Evolutionary conservation across 2,113 vertebrate genomes (phyloP).

Genomic region (Lipophrys pholis): DNA sequence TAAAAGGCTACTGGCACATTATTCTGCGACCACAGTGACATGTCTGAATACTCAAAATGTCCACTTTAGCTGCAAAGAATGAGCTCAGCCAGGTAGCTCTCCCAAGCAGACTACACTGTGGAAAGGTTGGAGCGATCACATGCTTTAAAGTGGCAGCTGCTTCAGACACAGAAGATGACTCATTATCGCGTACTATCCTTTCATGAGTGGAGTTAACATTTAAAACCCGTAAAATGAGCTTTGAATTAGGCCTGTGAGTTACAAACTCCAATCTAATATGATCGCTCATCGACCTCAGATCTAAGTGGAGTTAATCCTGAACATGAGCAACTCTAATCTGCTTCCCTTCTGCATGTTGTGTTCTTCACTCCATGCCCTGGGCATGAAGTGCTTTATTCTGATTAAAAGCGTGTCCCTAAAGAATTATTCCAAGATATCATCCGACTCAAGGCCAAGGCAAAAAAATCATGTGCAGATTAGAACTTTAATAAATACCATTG

Average conservation of each 20-base stretch:
- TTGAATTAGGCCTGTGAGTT: background rate
- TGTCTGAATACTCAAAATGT: conserved; percentile 74
- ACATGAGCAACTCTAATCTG: background rate
- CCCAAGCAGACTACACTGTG: conserved; percentile 25
- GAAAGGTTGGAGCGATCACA: conserved; percentile 8
- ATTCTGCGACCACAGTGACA: conserved; percentile 77
- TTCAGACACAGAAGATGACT: conserved; percentile 1
- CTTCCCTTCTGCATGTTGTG: too few species aligned
- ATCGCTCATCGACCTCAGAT: background rate
- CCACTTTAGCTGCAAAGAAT: conserved; percentile 60
- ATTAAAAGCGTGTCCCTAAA: background rate
- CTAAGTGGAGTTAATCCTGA: background rate
- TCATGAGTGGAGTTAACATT: background rate
- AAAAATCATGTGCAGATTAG: background rate
- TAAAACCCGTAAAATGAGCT: too few species aligned
- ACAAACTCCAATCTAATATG: background rate
- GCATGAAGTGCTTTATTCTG: too few species aligned
- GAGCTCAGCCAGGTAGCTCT: conserved; percentile 49
- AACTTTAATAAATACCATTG: background rate
- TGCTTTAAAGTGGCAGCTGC: conserved; percentile 44
- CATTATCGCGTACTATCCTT: background rate
- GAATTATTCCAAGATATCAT: background rate
- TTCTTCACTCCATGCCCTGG: too few species aligned
- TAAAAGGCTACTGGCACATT: conserved; percentile 81
- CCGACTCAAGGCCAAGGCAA: conserved; percentile 1